Evolutionary conservation across 1,140 invertebrate species (phyloP), one percentile per base, ranked within the genome.

Genomic region (Chymomyza costata): DNA sequence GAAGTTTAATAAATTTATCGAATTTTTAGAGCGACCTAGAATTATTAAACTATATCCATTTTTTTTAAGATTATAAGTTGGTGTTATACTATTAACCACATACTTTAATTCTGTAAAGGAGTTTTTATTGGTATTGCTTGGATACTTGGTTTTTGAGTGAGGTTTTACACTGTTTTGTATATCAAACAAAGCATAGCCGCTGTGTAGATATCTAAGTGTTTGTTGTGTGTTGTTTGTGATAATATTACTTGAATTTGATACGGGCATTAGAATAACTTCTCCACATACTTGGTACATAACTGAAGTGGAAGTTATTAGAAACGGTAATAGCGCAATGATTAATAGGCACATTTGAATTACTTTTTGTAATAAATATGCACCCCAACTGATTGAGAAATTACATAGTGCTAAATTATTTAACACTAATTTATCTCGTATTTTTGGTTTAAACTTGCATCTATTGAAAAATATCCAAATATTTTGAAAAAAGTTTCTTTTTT

Each of bases 21-120:
- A 7, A 40, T 34, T 34, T 16, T n/a, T 34, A 28, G 25, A 39
- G 39, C 57, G 60, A 40, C 63, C 73, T 67, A 80, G 11, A 71
- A 41, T 64, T 56, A 71, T 80, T 54, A 80, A 62, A 71, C 73
- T 78, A 63, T 71, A 66, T 47, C 21, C 48, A 47, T 64, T 46
- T 48, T 37, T 50, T 35, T 44, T 46, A 13, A 14, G 31, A 51
- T 57, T 68, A 45, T 14, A 39, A 11, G 17, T 6, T 19, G 39
- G 39, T 37, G 28, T 21, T 25, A 28, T 43, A 30, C 32, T 43
- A 19, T 34, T 10, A 14, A 13, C 3, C 3, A 5, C 32, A 13
- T n/a, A 34, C 3, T 14, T 34, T 10, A 13, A 8, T 8, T 34
- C n/a, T 40, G 6, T 46, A 34, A 13, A 13, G 15, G 38, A 17